These are phyloP conservation scores for Abramis brama DNA, from an alignment of 2,113 vertebrate species.

Conservation along the genomic window DNA sequence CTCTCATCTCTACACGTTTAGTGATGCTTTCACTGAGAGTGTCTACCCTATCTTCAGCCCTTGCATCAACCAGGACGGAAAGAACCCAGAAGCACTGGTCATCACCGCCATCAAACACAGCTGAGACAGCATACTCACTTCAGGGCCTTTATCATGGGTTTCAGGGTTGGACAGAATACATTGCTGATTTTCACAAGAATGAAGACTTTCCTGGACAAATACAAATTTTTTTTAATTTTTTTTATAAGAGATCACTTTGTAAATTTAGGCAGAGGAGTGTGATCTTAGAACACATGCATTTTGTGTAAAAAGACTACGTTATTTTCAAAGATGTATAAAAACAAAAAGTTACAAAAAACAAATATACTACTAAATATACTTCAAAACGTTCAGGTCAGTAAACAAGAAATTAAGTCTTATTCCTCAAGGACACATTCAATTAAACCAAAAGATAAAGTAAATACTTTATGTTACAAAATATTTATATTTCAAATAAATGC, in stretches of 20 bases:
- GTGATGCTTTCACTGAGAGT: conserved; percentile 69
- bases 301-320: neutral
- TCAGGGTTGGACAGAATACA: neutral
- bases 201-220: neutral
- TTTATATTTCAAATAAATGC: too few relatives aligned
- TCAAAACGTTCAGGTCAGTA: neutral
- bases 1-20: conserved; percentile 75
- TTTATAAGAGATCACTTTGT: neutral
- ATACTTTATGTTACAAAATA: neutral
- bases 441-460: neutral
- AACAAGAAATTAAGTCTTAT: neutral
- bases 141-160: neutral
- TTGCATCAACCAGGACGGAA: conserved; percentile 73
- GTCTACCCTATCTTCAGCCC: conserved; percentile 80
- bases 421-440: neutral
- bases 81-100: conserved; percentile 65
- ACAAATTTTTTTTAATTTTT: neutral
- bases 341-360: neutral
- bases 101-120: conserved; percentile 70
- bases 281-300: neutral
- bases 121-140: conserved; percentile 51
- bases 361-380: neutral
- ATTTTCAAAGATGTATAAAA: neutral
- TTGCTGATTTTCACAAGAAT: neutral
- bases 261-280: neutral